A percentile compares a stretch with the other conserved stretches of the same genome.
phyloP scores from a whole-genome alignment of 2,797 vertebrate genomes.

The Cottoperca gobio region DNA sequence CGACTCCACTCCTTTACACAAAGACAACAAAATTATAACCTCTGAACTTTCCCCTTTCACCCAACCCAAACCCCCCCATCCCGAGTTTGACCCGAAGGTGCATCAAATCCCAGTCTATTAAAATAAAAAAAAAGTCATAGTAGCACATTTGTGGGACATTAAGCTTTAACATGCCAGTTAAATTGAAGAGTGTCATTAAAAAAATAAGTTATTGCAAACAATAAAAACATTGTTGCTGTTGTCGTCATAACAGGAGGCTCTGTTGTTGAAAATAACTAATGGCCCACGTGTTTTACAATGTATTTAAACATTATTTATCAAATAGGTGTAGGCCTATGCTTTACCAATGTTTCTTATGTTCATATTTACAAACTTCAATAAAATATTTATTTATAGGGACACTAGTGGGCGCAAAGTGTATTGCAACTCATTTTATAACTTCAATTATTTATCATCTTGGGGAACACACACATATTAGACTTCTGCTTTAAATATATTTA shows the following conservation, averaged over 20 bases:
- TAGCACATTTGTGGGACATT: neutral
- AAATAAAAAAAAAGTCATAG: neutral
- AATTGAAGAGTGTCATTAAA: neutral
- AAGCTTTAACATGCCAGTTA: neutral
- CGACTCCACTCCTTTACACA: constrained; percentile 85
- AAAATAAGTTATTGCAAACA: constrained; percentile 9
- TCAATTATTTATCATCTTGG: neutral
- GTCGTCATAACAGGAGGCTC: neutral
- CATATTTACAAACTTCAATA: constrained; percentile 26
- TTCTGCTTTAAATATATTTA: constrained; percentile 1
- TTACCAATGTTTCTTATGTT: neutral
- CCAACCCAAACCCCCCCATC: constrained; percentile 40
- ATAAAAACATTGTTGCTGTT: neutral
- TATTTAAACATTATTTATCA: neutral
- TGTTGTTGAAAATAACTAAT: neutral
- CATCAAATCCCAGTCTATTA: neutral
- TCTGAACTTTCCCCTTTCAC: constrained; percentile 82
- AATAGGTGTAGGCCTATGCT: accelerated
- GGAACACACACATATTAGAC: neutral
- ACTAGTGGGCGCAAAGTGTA: constrained; percentile 45
- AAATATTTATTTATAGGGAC: constrained; percentile 4
- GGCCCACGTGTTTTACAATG: neutral
- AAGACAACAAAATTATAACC: constrained; percentile 85
- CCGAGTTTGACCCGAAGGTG: neutral
- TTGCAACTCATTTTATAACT: constrained; percentile 20